Evolutionary conservation across 2,888 invertebrate species (phyloP), one percentile per base, ranked within the genome.

Genomic region (Coenonympha glycerion): DNA sequence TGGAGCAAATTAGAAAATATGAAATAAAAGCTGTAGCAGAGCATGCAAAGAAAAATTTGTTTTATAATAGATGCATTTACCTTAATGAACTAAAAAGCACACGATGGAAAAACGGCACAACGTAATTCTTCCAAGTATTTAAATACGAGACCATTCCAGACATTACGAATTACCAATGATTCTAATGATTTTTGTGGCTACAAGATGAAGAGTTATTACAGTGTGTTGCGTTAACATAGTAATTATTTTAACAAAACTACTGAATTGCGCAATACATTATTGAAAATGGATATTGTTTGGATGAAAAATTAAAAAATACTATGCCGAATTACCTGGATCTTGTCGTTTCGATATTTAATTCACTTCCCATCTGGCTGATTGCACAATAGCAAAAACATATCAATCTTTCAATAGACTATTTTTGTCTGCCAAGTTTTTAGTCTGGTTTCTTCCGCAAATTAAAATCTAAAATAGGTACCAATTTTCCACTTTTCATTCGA

Each of bases 341-440:
- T 59, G 76, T 62, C 47, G 73, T 66, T 51, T 73, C 65, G 55
- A 77, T 58, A 60, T 78, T 76, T 62, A 82, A 63, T 79, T 85
- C 81, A 76, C 76, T 84, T 74, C 73, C 85, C 86, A 86, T 86
- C 80, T 80, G 81, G 65, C 61, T 68, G 44, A 69, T 68, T 65
- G 51, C 57, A 61, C 60, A 73, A 30, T 89, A 89, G 53, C 90
- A 88, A 55, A 87, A 40, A 45, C 53, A 50, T 58, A 44, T 41
- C 34, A 37, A 28, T 13, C 9, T 15, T 30, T 6, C 31, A 19
- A 6, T 30, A 42, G 21, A 41, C 15, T 31, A 21, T 31, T 19
- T 13, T 21, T 11, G 5, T 21, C 5, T 11, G 11, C 11, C n/a
- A 11, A 19, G 11, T 11, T 11, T 11, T 18, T 4, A 19, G 9